Base-by-base conservation (phyloP, 2,797 vertebrate genomes). In the Propithecus perrieri region DNA sequence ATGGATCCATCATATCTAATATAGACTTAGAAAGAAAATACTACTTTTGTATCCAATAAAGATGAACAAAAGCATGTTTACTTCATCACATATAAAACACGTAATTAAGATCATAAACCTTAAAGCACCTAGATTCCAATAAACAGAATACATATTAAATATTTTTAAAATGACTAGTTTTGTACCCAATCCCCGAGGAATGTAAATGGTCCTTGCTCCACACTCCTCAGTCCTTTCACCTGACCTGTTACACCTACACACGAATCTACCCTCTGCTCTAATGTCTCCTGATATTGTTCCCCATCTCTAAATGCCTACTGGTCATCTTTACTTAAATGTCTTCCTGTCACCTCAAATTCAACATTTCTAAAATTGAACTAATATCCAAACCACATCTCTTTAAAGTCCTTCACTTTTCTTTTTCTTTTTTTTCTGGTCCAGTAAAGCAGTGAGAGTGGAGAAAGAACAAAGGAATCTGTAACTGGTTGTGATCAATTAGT, bases 321-420 rank as follows among this genome's bases (percentile, higher is more conserved):
- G 55, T 74, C 35, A 86, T 63, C 46, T 88, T 71, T 87, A 87
- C 30, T 65, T 46, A 74, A 85, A 75, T 67, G 33, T 89, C 48
- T 2, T 88, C 48, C 79, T 89, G 43, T 84, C 69, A 79, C 22
- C 57, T 92, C 14, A 87, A 95, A 78, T 89, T 75, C 80, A 92
- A 85, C 59, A 88, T 90, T 90, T 85, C 88, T 79, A 88, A 83
- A 96, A 94, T 38, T 35, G 55, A 88, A 61, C 48, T 91, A 71
- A 20, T 87, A 92, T 67, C 78, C 84, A 96, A 89, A 53, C 30
- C 53, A 80, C 57, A 10, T 11, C 55, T 26, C 55, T 57, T 26
- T 11, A 9, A 57, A 57, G 55, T 26, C 53, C 83, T 71, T 65
- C 12, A 15, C 76, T 61, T 61, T 12, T 30, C 28, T 61, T 61